These are phyloP conservation scores for Archips crataeganus DNA, from an alignment of 2,888 invertebrate genomes.

Conservation along the genomic window DNA sequence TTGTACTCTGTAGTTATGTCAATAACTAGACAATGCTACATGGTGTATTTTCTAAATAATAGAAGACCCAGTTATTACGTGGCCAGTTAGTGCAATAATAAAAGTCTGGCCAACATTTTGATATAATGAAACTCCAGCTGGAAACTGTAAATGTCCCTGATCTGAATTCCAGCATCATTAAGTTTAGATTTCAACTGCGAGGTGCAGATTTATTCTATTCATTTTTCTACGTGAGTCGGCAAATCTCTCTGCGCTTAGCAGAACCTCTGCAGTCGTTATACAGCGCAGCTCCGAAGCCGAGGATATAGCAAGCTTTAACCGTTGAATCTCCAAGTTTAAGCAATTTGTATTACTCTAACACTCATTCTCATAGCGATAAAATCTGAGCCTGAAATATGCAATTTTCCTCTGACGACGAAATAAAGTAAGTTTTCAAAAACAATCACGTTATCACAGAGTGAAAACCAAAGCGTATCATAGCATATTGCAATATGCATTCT, in stretches of 20 bases:
- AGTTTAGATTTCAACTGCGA: slow-evolving; percentile 52
- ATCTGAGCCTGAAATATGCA: slow-evolving; percentile 19
- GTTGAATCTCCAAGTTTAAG: slow-evolving; percentile 48
- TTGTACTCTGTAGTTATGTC: too few relatives aligned
- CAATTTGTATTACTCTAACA: slow-evolving; percentile 43
- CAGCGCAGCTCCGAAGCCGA: slow-evolving; percentile 58
- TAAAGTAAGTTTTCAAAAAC: slow-evolving; percentile 43
- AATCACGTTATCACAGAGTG: slow-evolving; percentile 53
- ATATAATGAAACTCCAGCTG: not conserved
- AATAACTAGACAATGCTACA: too few relatives aligned
- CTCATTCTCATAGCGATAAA: slow-evolving; percentile 23
- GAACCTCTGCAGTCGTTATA: slow-evolving; percentile 60
- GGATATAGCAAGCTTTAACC: slow-evolving; percentile 50
- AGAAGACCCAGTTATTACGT: too few relatives aligned
- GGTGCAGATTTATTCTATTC: slow-evolving; percentile 58
- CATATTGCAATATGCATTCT: slow-evolving; percentile 31
- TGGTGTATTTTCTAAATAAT: too few relatives aligned
- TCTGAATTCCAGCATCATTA: slow-evolving; percentile 46
- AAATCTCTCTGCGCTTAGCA: slow-evolving; percentile 62
- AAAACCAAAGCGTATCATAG: slow-evolving; percentile 65
- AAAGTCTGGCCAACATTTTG: not conserved
- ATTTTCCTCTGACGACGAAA: slow-evolving; percentile 9
- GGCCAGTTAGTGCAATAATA: not conserved
- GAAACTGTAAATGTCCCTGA: not conserved
- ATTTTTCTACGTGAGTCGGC: slow-evolving; percentile 60